Evolutionary conservation across 1,140 invertebrate genomes (phyloP), one percentile per base, ranked within the genome.

Genomic region (Papilio machaon): DNA sequence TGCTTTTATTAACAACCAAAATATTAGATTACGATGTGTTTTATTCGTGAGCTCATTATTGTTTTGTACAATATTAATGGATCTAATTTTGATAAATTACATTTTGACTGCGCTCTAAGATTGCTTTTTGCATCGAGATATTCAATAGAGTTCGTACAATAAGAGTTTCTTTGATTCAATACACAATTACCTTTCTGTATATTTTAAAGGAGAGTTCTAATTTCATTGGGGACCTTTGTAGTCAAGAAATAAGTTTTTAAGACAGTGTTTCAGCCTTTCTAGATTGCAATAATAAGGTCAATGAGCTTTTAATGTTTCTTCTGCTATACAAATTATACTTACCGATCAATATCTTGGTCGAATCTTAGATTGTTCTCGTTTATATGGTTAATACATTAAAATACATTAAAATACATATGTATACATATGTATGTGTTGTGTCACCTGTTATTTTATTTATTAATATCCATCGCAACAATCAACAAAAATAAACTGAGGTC

Each of bases 1-100:
- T 19, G 74, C 74, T 76, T 74, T 76, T 76, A 76, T 76, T 76
- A 76, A 49, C 74, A 49, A 76, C 74, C 74, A 76, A 76, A 76
- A 76, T 76, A 76, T 76, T 76, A 76, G 74, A 76, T 76, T 76
- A 76, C 46, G 74, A 52, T 76, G 74, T 52, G 43, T 76, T 76
- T 76, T 30, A 52, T 76, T 76, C 46, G 74, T 76, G 46, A 76
- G 74, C 43, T 76, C 74, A 76, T 76, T 76, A 76, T 76, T 52
- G 47, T 76, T 76, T 76, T 76, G 74, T 54, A 47, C 23, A 74
- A 52, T 76, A 49, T 76, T 76, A 76, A 76, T 76, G 74, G 43
- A 52, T 76, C 74, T 52, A 52, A 52, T 49, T 49, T 76, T 76
- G 74, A 76, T 76, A 76, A 76, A 76, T 76, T 76, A 49, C 74